Evolutionary conservation across 1,140 invertebrate species (phyloP).

Genomic region (Chrysoperla carnea): DNA sequence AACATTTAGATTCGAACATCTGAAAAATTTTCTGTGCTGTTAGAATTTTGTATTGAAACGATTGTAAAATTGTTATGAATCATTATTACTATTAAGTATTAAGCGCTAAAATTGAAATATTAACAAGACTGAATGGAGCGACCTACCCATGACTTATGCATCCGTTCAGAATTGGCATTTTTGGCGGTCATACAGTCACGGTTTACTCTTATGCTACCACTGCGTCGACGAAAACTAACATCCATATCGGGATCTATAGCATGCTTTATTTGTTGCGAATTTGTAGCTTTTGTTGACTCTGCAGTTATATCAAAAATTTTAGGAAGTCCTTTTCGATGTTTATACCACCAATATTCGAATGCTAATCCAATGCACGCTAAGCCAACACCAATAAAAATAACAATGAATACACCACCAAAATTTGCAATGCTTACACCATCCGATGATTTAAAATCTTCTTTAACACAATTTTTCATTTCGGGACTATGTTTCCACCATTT

Average conservation of each 20-base stretch:
- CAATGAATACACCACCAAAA: conserved; percentile 94
- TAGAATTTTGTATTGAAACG: too few species aligned
- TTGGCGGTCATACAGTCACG: too few species aligned
- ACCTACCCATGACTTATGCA: too few species aligned
- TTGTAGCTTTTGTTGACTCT: conserved; percentile 1
- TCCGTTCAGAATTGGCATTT: too few species aligned
- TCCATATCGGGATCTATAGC: conserved; percentile 3
- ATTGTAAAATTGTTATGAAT: too few species aligned
- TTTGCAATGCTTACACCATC: conserved; percentile 95
- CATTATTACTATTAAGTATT: too few species aligned
- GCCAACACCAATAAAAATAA: conserved; percentile 85
- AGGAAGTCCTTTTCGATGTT: conserved; percentile 38
- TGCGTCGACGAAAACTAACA: conserved; percentile 8
- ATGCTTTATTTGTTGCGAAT: background rate
- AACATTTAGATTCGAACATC: too few species aligned
- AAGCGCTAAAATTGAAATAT: too few species aligned
- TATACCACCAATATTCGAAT: conserved; percentile 91
- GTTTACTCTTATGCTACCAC: background rate
- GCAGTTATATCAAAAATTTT: conserved; percentile 26
- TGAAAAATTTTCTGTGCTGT: too few species aligned
- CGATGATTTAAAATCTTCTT: conserved; percentile 66
- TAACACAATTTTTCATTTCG: conserved; percentile 59
- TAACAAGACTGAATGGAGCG: too few species aligned
- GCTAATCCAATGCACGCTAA: conserved; percentile 80
- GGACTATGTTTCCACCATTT: conserved; percentile 90